phyloP scores from a whole-genome alignment of 2,113 vertebrate species.

The Nyctibius bracteatus region DNA sequence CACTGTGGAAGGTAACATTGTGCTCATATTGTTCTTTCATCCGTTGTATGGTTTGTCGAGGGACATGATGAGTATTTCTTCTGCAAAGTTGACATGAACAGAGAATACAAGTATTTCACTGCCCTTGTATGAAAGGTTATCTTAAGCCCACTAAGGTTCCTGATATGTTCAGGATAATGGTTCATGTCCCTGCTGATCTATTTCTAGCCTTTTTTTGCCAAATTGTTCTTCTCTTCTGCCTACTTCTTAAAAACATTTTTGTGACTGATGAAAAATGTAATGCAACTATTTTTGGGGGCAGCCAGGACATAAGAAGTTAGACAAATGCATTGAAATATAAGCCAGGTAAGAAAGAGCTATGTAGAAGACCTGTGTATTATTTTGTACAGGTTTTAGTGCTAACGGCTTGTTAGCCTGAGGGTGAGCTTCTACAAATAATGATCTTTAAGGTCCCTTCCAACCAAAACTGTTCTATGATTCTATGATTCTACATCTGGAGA shows the following conservation, averaged over 20 bases:
- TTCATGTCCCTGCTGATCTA: background rate
- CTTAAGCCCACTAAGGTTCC: background rate
- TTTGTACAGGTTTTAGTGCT: background rate
- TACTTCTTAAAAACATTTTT: background rate
- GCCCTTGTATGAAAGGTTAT: background rate
- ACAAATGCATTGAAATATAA: background rate
- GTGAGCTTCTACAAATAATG: too few species aligned
- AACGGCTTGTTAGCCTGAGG: background rate
- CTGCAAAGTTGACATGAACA: constrained; percentile 47
- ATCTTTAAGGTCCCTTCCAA: too few species aligned
- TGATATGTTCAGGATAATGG: background rate
- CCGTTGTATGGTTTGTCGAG: constrained; percentile 72
- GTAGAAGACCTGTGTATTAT: background rate
- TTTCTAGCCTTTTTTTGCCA: background rate
- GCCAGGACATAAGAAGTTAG: background rate
- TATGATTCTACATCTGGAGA: background rate
- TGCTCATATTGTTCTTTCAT: constrained; percentile 80
- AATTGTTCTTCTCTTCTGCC: background rate
- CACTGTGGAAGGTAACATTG: constrained; percentile 73
- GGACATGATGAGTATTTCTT: constrained; percentile 74
- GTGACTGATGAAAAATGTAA: background rate
- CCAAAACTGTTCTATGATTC: too few species aligned
- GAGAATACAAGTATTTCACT: constrained; percentile 3
- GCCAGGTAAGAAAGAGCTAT: background rate
- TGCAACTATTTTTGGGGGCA: background rate